A percentile compares a stretch with the other conserved stretches of the same genome.
These are phyloP conservation scores for Micrasema longulum DNA, from an alignment of 1,140 invertebrate species.

Conservation along the genomic window DNA sequence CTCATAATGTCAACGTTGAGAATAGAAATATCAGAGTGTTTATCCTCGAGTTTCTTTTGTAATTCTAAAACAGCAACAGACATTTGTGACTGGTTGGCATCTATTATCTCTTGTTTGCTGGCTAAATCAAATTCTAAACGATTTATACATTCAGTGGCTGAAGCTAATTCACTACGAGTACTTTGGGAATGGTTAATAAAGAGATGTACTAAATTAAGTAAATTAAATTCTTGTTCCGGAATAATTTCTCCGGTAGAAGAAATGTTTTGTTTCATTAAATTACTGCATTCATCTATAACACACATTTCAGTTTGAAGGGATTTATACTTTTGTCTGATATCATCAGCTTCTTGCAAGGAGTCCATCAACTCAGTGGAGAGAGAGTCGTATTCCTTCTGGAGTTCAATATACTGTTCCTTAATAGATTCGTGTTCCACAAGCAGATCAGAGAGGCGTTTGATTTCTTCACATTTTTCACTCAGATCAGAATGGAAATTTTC, in stretches of 20 bases:
- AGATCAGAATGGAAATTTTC: conserved; percentile 8
- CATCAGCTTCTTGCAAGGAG: conserved; percentile 30
- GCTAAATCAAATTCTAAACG: conserved; percentile 2
- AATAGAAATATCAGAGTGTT: neutral
- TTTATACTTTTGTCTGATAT: neutral
- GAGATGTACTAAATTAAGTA: neutral
- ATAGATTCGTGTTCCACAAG: conserved; percentile 18
- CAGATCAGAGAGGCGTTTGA: conserved; percentile 10
- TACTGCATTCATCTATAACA: neutral
- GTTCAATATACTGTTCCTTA: conserved; percentile 14
- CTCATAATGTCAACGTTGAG: neutral
- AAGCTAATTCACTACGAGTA: neutral
- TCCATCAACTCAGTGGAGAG: conserved; percentile 39
- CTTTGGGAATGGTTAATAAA: neutral
- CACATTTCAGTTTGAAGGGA: neutral
- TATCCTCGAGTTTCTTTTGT: neutral
- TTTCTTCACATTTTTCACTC: conserved; percentile 21
- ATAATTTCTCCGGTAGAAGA: neutral
- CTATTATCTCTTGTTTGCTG: neutral
- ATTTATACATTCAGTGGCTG: neutral
- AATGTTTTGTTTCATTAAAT: conserved; percentile 1
- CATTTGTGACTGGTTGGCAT: conserved; percentile 2
- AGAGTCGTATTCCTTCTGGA: conserved; percentile 33
- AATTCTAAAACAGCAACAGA: neutral
- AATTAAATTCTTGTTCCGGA: neutral